Conservation (phyloP, 1,140 invertebrate species). For the Macrobrachium rosenbergii region DNA sequence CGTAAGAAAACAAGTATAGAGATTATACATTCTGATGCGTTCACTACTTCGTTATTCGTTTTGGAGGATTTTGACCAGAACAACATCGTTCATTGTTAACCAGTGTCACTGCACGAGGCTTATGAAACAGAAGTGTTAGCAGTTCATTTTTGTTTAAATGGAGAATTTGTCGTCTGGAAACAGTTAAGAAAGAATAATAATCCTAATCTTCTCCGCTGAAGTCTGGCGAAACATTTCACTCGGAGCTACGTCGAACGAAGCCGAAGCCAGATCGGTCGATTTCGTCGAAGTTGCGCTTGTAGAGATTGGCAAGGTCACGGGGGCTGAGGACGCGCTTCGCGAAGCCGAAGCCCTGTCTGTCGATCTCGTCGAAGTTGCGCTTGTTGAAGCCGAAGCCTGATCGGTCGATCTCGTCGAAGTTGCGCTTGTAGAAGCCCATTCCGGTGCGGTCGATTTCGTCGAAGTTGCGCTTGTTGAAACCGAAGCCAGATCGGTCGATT, state of each 20-base stretch:
- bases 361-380: slow-evolving; percentile 77
- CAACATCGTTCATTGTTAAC: too few relatives aligned
- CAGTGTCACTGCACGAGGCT: too few relatives aligned
- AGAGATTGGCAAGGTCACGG: slow-evolving; percentile 32
- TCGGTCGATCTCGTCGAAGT: slow-evolving; percentile 74
- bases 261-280: slow-evolving; percentile 73
- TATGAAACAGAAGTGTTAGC: neutral
- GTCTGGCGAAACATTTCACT: slow-evolving; percentile 65
- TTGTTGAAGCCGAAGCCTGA: slow-evolving; percentile 70
- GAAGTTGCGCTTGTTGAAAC: slow-evolving; percentile 75
- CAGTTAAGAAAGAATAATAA: neutral
- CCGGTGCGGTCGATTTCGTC: slow-evolving; percentile 76
- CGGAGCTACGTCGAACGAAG: slow-evolving; percentile 75
- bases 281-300: slow-evolving; percentile 75
- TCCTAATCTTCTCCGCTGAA: too few relatives aligned
- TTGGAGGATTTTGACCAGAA: too few relatives aligned
- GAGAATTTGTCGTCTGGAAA: neutral
- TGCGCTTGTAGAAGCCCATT: slow-evolving; percentile 68
- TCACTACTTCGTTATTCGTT: too few relatives aligned
- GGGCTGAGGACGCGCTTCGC: slow-evolving; percentile 68
- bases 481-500: slow-evolving; percentile 73
- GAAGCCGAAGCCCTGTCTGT: slow-evolving; percentile 74
- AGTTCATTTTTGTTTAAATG: neutral
- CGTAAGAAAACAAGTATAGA: too few relatives aligned
- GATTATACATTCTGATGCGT: too few relatives aligned